Evolutionary conservation across 2,113 vertebrate species (phyloP), one percentile per base, ranked within the genome.

Genomic region (Macquaria ambigua): DNA sequence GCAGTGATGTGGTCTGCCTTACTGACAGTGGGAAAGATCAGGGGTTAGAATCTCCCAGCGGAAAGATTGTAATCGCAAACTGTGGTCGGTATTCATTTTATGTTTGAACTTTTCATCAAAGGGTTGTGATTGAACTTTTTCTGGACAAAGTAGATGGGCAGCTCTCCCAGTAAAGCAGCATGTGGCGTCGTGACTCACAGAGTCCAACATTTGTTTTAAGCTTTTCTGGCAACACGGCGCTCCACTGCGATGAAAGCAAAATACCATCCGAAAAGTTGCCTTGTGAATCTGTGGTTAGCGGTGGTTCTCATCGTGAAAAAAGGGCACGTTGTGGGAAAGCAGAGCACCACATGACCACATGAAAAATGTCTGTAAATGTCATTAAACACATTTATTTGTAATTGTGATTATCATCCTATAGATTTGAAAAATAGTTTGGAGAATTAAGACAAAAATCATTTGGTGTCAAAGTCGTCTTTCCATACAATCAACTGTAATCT

Each of bases 61-160:
- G 76, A 80, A 79, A 76, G 79, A 76, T 77, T 68, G 16, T 53
- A 43, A 77, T 46, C 59, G 0, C 37, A 55, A 66, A 71, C 59
- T 75, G 74, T 66, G 59, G 86, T 73, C 25, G 46, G 43, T 34
- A 7, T 64, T 77, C 31, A 20, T 58, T 77, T 31, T 0, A 31
- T 15, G 12, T 79, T 79, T 89, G 58, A 82, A 67, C 79, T 53
- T 66, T 53, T 79, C 58, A 79, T 85, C 70, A 85, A 48, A 76
- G 59, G 46, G 15, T 4, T 48, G 3, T 66, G 63, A 68, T 72
- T 76, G 55, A 67, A 64, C 79, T 82, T 70, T 76, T 70, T 76
- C 21, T 66, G 59, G 71, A 67, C 53, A 68, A 72, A 83, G 66
- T 0, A 23, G n/a, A 56, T 15, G 8, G 71, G 77, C 66, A 23